Evolutionary conservation across 2,888 invertebrate genomes (phyloP).

Genomic region (Leistus spinibarbis): DNA sequence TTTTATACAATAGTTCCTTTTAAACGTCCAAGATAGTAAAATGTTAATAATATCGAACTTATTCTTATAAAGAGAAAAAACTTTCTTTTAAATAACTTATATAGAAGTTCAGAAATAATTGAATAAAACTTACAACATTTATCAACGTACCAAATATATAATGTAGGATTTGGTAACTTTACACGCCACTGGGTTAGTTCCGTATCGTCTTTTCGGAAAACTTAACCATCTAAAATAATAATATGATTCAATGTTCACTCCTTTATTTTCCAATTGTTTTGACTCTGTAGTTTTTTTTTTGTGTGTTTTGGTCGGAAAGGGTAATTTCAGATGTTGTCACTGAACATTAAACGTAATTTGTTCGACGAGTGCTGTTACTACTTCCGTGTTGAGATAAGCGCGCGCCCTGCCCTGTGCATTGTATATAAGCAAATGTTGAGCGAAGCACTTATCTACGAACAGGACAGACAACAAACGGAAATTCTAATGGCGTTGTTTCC

Average conservation of each 20-base stretch:
- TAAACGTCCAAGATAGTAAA: no score
- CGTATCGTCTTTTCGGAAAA: slow-evolving; percentile 17
- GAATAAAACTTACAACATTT: no score
- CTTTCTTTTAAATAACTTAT: neutral
- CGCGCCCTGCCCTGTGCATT: neutral
- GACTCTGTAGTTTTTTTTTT: slow-evolving; percentile 22
- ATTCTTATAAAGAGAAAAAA: neutral
- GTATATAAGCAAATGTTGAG: neutral
- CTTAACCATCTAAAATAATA: slow-evolving; percentile 24
- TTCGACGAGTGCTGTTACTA: slow-evolving; percentile 10
- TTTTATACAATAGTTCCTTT: no score
- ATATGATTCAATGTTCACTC: slow-evolving; percentile 13
- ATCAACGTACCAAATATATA: no score
- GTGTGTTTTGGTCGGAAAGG: slow-evolving; percentile 7
- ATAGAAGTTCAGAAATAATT: neutral
- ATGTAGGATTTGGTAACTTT: no score
- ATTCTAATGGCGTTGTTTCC: neutral
- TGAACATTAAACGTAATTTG: slow-evolving; percentile 30
- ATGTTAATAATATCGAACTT: no score
- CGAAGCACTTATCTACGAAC: neutral
- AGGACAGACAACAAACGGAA: neutral
- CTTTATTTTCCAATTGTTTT: slow-evolving; percentile 20
- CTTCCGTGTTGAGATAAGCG: slow-evolving; percentile 16
- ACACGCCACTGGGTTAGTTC: slow-evolving; percentile 5
- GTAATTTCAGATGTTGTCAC: slow-evolving; percentile 32